A percentile compares a stretch with the other conserved stretches of the same genome.
Conservation (phyloP, 30 jellyfish, hydroid and myxozoan genomes). For the Aurelia aurita region DNA sequence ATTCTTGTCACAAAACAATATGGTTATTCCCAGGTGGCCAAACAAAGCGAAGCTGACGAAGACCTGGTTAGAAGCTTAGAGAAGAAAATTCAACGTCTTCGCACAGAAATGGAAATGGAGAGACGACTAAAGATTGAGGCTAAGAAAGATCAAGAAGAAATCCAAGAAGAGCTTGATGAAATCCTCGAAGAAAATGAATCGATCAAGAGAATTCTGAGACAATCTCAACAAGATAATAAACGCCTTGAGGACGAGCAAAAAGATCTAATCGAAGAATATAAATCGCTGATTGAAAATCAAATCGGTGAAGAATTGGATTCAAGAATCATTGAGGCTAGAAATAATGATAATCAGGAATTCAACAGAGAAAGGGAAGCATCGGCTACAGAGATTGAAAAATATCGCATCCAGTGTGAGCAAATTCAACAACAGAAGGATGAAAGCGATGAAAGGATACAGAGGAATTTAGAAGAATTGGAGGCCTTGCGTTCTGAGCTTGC, state of each 20-base stretch:
- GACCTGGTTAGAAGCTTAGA: too few relatives aligned
- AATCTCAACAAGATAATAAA: background rate
- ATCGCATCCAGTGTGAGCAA: background rate
- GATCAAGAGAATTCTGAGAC: background rate
- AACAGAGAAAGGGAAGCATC: too few relatives aligned
- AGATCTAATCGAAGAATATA: background rate
- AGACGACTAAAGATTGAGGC: background rate
- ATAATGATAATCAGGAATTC: background rate
- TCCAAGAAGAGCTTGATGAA: conserved; percentile 1
- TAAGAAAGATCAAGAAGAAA: background rate
- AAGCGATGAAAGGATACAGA: background rate
- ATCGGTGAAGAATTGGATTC: too few relatives aligned
- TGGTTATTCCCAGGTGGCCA: too few relatives aligned
- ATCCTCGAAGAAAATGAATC: background rate
- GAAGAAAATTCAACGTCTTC: too few relatives aligned
- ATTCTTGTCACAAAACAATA: too few relatives aligned
- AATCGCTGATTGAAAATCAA: background rate
- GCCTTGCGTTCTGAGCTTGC: background rate
- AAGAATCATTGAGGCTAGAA: conserved; percentile 1
- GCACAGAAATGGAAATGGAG: too few relatives aligned
- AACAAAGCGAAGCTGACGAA: too few relatives aligned
- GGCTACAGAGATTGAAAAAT: too few relatives aligned
- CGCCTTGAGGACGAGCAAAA: background rate
- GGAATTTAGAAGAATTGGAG: background rate
- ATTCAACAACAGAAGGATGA: background rate